These are phyloP conservation scores for Triplophysa tibetana DNA, from an alignment of 2,113 vertebrate species.

Conservation along the genomic window DNA sequence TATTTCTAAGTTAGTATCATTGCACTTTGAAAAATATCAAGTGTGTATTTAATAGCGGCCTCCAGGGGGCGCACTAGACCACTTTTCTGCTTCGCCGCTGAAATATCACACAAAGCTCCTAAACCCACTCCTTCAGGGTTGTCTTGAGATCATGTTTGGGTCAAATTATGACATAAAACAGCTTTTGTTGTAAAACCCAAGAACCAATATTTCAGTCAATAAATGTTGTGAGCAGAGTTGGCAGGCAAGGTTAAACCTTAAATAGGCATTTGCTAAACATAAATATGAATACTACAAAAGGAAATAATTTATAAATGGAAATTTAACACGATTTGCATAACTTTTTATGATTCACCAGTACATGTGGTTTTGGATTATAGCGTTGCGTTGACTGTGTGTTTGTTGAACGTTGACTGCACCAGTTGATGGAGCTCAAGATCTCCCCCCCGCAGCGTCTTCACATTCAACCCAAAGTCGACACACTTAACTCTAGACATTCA, in stretches of 20 bases:
- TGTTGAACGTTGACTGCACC: constrained; percentile 11
- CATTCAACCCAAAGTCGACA: constrained; percentile 33
- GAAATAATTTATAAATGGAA: too few species aligned
- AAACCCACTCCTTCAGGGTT: neutral
- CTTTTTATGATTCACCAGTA: too few species aligned
- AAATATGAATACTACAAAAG: too few species aligned
- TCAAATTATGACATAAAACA: neutral
- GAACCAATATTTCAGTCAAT: neutral
- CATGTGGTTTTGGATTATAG: neutral
- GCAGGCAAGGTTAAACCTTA: too few species aligned
- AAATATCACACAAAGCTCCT: neutral
- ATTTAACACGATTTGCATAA: too few species aligned
- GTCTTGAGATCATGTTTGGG: neutral
- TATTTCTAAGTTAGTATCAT: too few species aligned
- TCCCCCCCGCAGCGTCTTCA: constrained; percentile 20
- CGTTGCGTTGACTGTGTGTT: neutral
- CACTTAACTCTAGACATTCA: constrained; percentile 19
- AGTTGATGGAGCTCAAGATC: constrained; percentile 20
- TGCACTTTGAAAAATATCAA: neutral
- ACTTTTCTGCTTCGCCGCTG: neutral
- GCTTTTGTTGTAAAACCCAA: neutral
- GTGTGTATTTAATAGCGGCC: neutral
- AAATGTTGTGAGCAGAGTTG: neutral
- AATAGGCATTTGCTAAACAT: too few species aligned
- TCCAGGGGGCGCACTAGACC: constrained; percentile 22